phyloP scores from a whole-genome alignment of 2,113 vertebrate genomes.

The Agapornis roseicollis region DNA sequence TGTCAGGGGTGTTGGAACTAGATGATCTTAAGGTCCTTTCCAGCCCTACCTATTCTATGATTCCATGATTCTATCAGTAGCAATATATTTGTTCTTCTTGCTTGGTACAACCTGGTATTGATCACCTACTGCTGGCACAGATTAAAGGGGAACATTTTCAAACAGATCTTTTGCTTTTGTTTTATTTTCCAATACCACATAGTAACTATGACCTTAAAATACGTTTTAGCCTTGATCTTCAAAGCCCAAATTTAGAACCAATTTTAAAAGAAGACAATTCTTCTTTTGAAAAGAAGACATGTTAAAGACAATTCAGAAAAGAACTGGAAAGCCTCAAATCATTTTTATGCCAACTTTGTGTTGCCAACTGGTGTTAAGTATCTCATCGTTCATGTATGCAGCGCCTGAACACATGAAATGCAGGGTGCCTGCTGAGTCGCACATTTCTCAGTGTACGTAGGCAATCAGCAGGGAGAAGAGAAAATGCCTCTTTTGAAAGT shows the following conservation, averaged over 20 bases:
- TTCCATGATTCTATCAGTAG: neutral
- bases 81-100: neutral
- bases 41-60: no score
- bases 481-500: fast-evolving
- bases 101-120: neutral
- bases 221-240: neutral
- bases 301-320: neutral
- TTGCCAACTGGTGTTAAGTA: neutral
- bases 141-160: neutral
- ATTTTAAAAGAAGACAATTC: neutral
- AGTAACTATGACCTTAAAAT: neutral
- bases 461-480: neutral
- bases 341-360: neutral
- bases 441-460: neutral
- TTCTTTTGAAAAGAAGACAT: neutral
- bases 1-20: no score
- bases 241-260: neutral
- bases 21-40: no score
- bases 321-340: neutral
- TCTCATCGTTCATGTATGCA: neutral
- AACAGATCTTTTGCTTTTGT: neutral
- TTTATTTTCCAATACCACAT: neutral
- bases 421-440: neutral
- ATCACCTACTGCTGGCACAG: neutral
- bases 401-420: neutral